Evolutionary conservation across 2,113 vertebrate species (phyloP).

Genomic region (Cygnus buccinator): DNA sequence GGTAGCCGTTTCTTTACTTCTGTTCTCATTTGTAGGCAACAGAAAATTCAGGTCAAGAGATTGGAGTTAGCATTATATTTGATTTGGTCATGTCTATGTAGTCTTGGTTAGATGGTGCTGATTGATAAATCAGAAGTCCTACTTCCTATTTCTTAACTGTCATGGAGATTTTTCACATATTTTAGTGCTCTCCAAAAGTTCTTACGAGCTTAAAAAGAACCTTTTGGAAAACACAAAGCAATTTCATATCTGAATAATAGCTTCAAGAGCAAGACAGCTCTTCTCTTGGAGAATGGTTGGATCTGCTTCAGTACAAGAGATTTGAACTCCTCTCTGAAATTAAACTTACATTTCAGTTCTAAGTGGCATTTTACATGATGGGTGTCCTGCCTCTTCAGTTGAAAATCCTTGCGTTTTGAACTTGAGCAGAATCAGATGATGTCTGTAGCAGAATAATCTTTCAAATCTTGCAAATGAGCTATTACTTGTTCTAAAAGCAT

Average conservation of each 20-base stretch:
- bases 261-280: neutral
- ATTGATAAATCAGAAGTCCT: neutral
- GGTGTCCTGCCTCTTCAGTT: neutral
- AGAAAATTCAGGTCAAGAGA: neutral
- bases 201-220: neutral
- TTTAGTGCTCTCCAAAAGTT: neutral
- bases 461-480: neutral
- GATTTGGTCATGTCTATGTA: neutral
- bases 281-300: neutral
- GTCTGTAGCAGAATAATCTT: neutral
- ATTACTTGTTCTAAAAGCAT: neutral
- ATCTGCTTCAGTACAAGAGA: neutral
- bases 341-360: neutral
- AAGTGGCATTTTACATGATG: neutral
- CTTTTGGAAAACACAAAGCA: neutral
- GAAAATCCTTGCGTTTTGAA: neutral
- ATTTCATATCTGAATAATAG: neutral
- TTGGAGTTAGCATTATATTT: neutral
- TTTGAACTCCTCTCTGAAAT: neutral
- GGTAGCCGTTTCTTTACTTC: neutral
- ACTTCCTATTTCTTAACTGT: neutral
- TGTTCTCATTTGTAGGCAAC: neutral
- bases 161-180: neutral
- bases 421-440: neutral
- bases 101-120: neutral